Evolutionary conservation across 2,113 vertebrate genomes (phyloP).

Genomic region (Melanostigma gelatinosum): DNA sequence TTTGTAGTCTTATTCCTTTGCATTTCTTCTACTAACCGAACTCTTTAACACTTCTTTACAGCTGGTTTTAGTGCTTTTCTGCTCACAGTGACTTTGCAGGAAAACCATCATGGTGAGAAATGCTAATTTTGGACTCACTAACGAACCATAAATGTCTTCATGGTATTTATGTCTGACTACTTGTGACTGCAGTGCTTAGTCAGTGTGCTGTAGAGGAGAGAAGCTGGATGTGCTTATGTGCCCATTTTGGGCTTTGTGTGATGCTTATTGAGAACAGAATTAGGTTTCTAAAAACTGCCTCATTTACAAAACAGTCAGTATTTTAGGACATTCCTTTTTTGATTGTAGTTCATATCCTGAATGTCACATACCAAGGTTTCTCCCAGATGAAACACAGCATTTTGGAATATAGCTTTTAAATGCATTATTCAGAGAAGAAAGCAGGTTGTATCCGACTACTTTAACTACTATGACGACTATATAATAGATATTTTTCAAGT

Average conservation of each 20-base stretch:
- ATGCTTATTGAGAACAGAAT: not conserved
- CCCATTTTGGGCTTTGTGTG: not conserved
- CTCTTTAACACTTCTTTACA: constrained; percentile 47
- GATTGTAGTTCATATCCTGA: not conserved
- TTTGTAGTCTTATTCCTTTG: not conserved
- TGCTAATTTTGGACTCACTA: constrained; percentile 48
- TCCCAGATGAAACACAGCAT: not conserved
- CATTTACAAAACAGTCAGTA: not conserved
- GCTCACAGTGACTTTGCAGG: constrained; percentile 60
- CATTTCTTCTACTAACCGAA: constrained; percentile 6
- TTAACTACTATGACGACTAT: too few relatives aligned
- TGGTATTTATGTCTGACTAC: constrained; percentile 40
- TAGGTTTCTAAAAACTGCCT: not conserved
- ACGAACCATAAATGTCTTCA: constrained; percentile 37
- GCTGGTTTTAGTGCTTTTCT: constrained; percentile 69
- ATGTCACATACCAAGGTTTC: not conserved
- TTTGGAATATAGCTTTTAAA: constrained; percentile 1
- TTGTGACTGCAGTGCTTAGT: constrained; percentile 32
- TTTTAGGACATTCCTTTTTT: not conserved
- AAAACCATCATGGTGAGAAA: constrained; percentile 68
- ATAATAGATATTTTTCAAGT: not conserved
- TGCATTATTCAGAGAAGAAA: not conserved
- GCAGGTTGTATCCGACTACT: not conserved
- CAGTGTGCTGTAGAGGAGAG: constrained; percentile 25
- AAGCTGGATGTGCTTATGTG: constrained; percentile 21